These are phyloP conservation scores for Podotricha telesiphe DNA, from an alignment of 2,888 invertebrate species.

Conservation along the genomic window DNA sequence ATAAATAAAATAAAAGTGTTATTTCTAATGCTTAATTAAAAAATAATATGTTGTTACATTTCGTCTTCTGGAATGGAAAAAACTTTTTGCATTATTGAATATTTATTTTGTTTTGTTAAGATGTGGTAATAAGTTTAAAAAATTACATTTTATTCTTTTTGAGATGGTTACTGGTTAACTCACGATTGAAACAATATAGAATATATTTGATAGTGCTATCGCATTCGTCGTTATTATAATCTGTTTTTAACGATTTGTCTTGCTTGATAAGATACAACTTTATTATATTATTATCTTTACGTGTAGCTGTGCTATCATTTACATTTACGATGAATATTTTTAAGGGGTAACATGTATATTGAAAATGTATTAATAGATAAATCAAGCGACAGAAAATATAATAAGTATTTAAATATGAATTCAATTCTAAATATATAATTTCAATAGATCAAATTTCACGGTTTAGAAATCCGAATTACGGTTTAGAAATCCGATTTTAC, in stretches of 20 bases:
- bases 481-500: not conserved
- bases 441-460: not conserved
- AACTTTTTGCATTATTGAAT: too few relatives aligned
- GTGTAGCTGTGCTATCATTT: too few relatives aligned
- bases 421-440: not conserved
- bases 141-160: not conserved
- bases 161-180: not conserved
- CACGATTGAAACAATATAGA: not conserved
- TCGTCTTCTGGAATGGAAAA: too few relatives aligned
- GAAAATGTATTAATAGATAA: not conserved
- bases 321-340: not conserved
- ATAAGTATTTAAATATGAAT: not conserved
- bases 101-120: too few relatives aligned
- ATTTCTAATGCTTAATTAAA: too few relatives aligned
- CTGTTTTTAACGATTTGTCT: not conserved
- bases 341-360: not conserved
- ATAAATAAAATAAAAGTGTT: too few relatives aligned
- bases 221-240: constrained; percentile 2
- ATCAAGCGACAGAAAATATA: too few relatives aligned
- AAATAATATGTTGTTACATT: too few relatives aligned
- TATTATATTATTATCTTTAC: not conserved
- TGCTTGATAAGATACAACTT: not conserved
- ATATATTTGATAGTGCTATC: not conserved
- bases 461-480: too few relatives aligned
- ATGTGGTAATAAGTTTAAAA: too few relatives aligned